Base-by-base conservation (phyloP, 2,888 invertebrate genomes). In the Actias luna region DNA sequence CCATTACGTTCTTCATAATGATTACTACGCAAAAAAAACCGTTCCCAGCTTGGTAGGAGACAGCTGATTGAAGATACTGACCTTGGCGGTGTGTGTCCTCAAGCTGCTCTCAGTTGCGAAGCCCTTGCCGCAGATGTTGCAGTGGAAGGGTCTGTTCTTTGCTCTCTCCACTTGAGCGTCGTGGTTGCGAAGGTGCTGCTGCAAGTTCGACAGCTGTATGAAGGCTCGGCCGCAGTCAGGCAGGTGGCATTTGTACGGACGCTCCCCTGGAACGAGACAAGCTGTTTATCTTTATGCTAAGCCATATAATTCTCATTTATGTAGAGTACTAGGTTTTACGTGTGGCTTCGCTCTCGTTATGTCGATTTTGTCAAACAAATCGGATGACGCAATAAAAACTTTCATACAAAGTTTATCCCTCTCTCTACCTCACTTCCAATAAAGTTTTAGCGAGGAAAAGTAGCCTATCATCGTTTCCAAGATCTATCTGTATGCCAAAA, bases 31-130 rank as follows among this genome's bases (percentile, higher is more conserved):
- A n/a, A n/a, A n/a, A n/a, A n/a, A n/a, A n/a, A n/a, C n/a, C 5
- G 33, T 7, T 7, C 33, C 33, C 5, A 5, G 8, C 8, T 33
- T 10, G 12, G 12, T 22, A 12, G 46, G 25, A 25, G 22, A 50
- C 22, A 46, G 18, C 10, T 3, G 46, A 25, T 50, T 63, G 64
- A 46, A 69, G 72, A 82, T 84, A 95, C 96, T 95, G 94, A 99
- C 99, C 98, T 99, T 99, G 87, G 98, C 97, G 79, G 98, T 98
- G 87, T 99, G 99, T 67, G 98, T 98, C 88, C 98, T 94, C 74
- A 99, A 94, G 86, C 98, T 98, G 87, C 98, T 98, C 84, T 99
- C 98, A 58, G 98, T 98, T 65, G 98, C 98, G 85, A 99, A 99
- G 57, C 98, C 98, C 84, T 99, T 98, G 64, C 98, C 98, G 89